These are phyloP conservation scores for Drosophila pullipes DNA, from an alignment of 2,888 invertebrate species.

Conservation along the genomic window DNA sequence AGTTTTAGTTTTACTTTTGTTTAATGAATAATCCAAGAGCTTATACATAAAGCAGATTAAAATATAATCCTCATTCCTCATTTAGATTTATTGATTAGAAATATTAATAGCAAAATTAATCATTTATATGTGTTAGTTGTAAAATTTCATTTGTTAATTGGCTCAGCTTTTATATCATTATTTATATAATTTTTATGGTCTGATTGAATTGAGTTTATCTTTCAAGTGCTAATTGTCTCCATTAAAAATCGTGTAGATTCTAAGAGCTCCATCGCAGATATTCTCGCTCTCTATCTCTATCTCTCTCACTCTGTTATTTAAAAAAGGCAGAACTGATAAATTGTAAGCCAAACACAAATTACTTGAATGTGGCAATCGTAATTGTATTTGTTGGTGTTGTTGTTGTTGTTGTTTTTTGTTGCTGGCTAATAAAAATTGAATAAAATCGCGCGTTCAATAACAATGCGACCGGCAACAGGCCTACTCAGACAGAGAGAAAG, in stretches of 20 bases:
- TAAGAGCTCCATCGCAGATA: neutral
- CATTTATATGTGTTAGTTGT: neutral
- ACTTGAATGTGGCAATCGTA: slow-evolving; percentile 24
- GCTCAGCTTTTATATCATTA: neutral
- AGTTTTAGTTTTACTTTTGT: neutral
- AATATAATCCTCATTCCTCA: neutral
- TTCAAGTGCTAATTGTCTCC: slow-evolving; percentile 2
- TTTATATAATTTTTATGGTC: neutral
- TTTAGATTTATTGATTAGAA: neutral
- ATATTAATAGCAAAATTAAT: neutral
- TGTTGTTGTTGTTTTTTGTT: slow-evolving; percentile 22
- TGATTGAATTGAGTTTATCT: slow-evolving; percentile 11
- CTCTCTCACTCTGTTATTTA: neutral
- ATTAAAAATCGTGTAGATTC: neutral
- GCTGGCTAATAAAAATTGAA: slow-evolving; percentile 73
- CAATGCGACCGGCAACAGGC: slow-evolving; percentile 8
- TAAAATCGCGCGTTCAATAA: slow-evolving; percentile 77
- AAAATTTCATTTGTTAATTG: neutral
- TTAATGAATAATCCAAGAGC: neutral
- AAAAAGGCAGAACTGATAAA: slow-evolving; percentile 17
- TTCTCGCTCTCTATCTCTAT: neutral
- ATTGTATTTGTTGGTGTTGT: slow-evolving; percentile 7
- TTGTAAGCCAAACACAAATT: slow-evolving; percentile 42
- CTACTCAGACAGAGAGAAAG: neutral
- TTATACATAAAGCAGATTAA: neutral